Conservation (phyloP, 1,140 invertebrate species). For the Aporrectodea caliginosa region DNA sequence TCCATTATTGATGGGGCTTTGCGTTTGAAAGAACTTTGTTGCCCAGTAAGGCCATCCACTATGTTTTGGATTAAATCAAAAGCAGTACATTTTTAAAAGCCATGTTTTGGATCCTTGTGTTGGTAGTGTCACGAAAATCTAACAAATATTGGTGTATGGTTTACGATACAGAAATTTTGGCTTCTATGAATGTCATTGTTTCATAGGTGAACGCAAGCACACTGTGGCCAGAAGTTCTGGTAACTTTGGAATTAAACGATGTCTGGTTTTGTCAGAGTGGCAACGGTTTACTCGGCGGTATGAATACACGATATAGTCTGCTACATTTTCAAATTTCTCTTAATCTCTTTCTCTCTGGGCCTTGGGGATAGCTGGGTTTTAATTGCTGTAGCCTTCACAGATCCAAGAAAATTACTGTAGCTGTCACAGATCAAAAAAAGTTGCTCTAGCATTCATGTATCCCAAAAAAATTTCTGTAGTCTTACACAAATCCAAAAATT, state of each 20-base stretch:
- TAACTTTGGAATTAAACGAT: not conserved
- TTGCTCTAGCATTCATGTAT: no score
- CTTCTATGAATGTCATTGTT: not conserved
- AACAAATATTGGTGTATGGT: no score
- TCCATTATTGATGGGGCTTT: not conserved
- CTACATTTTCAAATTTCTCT: no score
- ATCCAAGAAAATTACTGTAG: no score
- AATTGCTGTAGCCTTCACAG: no score
- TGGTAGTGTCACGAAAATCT: not conserved
- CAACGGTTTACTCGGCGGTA: not conserved
- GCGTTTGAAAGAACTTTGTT: not conserved
- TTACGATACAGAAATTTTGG: no score
- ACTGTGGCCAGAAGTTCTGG: not conserved
- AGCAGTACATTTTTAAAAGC: not conserved
- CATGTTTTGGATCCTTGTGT: not conserved
- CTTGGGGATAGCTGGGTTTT: no score
- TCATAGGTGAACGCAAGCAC: not conserved
- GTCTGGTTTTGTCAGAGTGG: not conserved
- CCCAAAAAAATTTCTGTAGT: no score
- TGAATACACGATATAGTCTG: no score
- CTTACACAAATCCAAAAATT: no score
- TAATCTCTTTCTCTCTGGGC: no score
- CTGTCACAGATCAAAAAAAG: no score
- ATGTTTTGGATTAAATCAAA: not conserved
- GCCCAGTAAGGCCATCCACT: not conserved